Conservation (phyloP, 2,113 vertebrate genomes). For the Vanacampus margaritifer region DNA sequence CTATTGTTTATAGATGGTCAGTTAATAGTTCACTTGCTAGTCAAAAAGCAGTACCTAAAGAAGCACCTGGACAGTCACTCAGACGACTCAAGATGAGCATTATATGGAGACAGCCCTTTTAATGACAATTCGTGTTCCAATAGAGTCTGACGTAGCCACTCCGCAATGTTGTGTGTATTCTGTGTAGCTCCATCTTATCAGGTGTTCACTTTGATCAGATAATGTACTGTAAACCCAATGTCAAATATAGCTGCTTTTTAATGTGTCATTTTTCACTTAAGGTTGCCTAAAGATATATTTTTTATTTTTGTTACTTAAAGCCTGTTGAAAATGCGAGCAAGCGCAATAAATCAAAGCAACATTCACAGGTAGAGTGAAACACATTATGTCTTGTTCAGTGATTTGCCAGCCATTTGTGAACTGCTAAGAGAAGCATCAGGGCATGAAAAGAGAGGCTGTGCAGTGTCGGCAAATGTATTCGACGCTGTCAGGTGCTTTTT, state of each 20-base stretch:
- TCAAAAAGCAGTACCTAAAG: no score
- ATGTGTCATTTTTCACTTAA: neutral
- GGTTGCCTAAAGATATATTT: conserved; percentile 2
- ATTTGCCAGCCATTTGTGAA: conserved; percentile 13
- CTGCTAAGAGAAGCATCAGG: neutral
- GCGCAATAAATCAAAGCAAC: conserved; percentile 3
- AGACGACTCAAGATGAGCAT: no score
- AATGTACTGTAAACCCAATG: no score
- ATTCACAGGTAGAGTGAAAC: neutral
- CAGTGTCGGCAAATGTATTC: conserved; percentile 20
- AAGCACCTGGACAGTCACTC: no score
- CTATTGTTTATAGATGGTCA: no score
- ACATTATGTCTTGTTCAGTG: conserved; percentile 6
- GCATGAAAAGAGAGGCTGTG: conserved; percentile 11
- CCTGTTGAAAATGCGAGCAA: conserved; percentile 1
- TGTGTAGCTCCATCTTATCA: no score
- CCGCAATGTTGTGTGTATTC: no score
- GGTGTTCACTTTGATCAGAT: no score
- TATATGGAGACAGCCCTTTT: no score
- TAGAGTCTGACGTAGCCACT: neutral
- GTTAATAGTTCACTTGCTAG: no score
- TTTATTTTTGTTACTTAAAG: neutral
- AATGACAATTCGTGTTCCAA: neutral
- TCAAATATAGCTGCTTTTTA: neutral
- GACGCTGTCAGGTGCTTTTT: conserved; percentile 26